Conservation (phyloP, 2,113 vertebrate species). For the Larimichthys polyactis region DNA sequence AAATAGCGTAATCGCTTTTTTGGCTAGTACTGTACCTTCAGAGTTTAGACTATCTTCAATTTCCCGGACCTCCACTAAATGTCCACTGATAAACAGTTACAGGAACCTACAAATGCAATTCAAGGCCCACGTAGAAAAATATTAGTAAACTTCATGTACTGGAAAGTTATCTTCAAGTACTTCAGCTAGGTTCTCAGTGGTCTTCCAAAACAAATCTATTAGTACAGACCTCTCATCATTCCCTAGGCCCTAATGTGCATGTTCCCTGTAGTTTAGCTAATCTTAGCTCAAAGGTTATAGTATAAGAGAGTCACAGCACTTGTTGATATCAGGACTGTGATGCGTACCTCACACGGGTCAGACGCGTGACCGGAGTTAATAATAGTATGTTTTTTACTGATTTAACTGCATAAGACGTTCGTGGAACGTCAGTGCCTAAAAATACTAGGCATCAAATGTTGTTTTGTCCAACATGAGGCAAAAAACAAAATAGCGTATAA, state of each 20-base stretch:
- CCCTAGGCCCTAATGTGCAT: slow-evolving; percentile 19
- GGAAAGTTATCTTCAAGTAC: slow-evolving; percentile 21
- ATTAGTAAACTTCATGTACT: slow-evolving; percentile 13
- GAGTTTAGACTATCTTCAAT: slow-evolving; percentile 1
- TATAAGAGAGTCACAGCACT: background rate
- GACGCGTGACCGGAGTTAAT: slow-evolving; percentile 25
- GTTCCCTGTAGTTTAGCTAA: slow-evolving; percentile 27
- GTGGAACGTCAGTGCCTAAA: slow-evolving; percentile 36
- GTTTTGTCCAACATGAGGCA: slow-evolving; percentile 18
- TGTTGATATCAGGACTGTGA: slow-evolving; percentile 42
- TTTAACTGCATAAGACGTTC: slow-evolving; percentile 32
- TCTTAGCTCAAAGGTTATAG: slow-evolving; percentile 34
- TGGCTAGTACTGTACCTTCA: background rate
- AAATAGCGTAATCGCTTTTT: background rate
- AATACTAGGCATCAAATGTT: slow-evolving; percentile 35
- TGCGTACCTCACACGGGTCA: slow-evolving; percentile 7
- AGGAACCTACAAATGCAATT: slow-evolving; percentile 43
- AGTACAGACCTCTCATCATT: slow-evolving; percentile 29
- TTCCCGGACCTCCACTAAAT: slow-evolving; percentile 40
- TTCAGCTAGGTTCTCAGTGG: background rate
- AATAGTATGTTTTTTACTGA: slow-evolving; percentile 55
- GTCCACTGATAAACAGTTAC: slow-evolving; percentile 45
- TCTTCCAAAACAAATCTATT: slow-evolving; percentile 28
- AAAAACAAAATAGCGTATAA: slow-evolving; percentile 9
- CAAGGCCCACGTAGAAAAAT: slow-evolving; percentile 15